These are phyloP conservation scores for Megalops cyprinoides DNA, from an alignment of 2,797 vertebrate species.

Conservation along the genomic window DNA sequence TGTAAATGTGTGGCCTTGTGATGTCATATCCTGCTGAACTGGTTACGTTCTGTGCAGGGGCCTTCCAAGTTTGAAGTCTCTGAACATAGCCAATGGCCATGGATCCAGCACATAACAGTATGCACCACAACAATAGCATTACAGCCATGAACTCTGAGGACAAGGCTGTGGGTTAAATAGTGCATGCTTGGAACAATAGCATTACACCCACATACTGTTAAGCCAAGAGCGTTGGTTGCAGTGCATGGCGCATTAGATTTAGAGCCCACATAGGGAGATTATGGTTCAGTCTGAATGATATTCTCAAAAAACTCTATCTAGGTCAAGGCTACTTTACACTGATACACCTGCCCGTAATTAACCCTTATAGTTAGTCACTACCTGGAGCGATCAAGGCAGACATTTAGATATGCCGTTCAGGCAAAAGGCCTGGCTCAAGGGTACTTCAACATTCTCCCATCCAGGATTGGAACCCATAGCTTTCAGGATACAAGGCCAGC, in stretches of 20 bases:
- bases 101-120: not conserved
- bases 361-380: not conserved
- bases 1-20: not conserved
- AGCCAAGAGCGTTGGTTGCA: no score
- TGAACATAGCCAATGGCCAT: not conserved
- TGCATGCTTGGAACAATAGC: no score
- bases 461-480: not conserved
- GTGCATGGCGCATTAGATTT: not conserved
- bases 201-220: no score
- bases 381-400: not conserved
- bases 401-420: conserved; percentile 8
- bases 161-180: not conserved
- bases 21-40: not conserved
- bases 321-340: not conserved
- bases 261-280: not conserved
- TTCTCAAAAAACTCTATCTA: not conserved
- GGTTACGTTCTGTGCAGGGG: not conserved
- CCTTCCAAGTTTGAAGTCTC: not conserved
- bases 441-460: not conserved
- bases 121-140: not conserved
- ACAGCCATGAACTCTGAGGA: not conserved
- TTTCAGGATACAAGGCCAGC: not conserved
- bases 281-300: not conserved
- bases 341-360: conserved; percentile 19
- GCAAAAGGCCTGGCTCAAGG: conserved; percentile 8